Percentiles rank a stretch among this genome's conserved stretches.
Evolutionary conservation across 2,113 vertebrate genomes (phyloP).

Genomic region (Eretmochelys imbricata): DNA sequence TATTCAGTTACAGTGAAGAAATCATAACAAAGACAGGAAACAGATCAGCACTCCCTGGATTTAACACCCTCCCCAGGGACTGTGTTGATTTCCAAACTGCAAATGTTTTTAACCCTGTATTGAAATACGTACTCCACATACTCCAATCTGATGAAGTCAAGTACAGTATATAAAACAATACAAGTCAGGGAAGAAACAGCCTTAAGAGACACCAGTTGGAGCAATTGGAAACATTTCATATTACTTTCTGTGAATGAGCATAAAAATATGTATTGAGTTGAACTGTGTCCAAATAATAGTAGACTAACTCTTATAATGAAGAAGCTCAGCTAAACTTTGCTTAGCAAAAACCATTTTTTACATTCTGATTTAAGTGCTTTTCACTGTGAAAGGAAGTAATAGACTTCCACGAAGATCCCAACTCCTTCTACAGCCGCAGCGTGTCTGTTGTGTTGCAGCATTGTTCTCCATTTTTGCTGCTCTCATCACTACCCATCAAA

Average conservation of each 20-base stretch:
- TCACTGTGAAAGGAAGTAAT: neutral
- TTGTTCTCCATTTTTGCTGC: neutral
- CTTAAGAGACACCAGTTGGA: accelerated
- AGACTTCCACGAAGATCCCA: accelerated
- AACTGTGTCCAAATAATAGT: neutral
- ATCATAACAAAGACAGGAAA: slow-evolving; percentile 96
- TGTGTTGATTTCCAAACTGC: slow-evolving; percentile 72
- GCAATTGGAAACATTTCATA: neutral
- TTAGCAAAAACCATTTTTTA: neutral
- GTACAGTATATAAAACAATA: neutral
- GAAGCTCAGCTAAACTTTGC: neutral
- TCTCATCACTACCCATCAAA: neutral
- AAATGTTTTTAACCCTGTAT: slow-evolving; percentile 81
- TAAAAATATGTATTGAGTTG: neutral
- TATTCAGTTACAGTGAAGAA: slow-evolving; percentile 86
- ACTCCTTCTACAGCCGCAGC: neutral
- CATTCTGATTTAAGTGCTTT: neutral
- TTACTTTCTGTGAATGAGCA: slow-evolving; percentile 10
- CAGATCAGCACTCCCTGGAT: slow-evolving; percentile 86
- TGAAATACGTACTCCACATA: slow-evolving; percentile 44
- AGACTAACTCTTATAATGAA: neutral
- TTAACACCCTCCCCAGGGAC: slow-evolving; percentile 79
- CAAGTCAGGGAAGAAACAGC: neutral
- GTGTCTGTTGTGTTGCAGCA: neutral
- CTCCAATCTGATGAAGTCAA: slow-evolving; percentile 23